Evolutionary conservation across 2,113 vertebrate genomes (phyloP).

Genomic region (Bos taurus): DNA sequence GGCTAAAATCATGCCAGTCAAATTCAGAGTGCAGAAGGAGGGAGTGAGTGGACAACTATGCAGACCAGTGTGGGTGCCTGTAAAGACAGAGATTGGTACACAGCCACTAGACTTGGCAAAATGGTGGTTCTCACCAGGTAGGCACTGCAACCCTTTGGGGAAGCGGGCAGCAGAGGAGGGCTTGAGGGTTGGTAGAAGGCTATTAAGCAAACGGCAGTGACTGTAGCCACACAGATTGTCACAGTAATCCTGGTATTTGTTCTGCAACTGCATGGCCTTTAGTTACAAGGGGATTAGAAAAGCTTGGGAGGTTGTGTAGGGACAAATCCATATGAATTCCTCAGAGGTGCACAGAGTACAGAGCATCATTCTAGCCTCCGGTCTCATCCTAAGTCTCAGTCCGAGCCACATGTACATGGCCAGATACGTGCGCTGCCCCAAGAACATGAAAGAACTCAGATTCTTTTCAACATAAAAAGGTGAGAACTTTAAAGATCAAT

Average conservation of each 20-base stretch:
- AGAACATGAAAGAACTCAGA: not conserved
- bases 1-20: not conserved
- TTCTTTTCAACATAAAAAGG: not conserved
- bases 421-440: not conserved
- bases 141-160: not conserved
- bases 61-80: fast-evolving
- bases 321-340: not conserved
- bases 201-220: not conserved
- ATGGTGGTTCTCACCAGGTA: not conserved
- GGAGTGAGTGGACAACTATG: not conserved
- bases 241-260: not conserved
- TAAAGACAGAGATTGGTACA: not conserved
- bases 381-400: not conserved
- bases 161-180: not conserved
- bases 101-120: not conserved
- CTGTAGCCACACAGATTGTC: not conserved
- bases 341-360: not conserved
- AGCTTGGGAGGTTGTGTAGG: not conserved
- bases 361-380: not conserved
- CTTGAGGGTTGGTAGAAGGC: not conserved
- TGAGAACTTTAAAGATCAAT: not conserved
- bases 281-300: not conserved
- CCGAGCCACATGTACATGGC: not conserved
- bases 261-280: not conserved
- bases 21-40: not conserved